Percentiles rank a stretch among this genome's conserved stretches.
These are phyloP conservation scores for Falco biarmicus DNA, from an alignment of 2,797 vertebrate genomes.

Conservation along the genomic window DNA sequence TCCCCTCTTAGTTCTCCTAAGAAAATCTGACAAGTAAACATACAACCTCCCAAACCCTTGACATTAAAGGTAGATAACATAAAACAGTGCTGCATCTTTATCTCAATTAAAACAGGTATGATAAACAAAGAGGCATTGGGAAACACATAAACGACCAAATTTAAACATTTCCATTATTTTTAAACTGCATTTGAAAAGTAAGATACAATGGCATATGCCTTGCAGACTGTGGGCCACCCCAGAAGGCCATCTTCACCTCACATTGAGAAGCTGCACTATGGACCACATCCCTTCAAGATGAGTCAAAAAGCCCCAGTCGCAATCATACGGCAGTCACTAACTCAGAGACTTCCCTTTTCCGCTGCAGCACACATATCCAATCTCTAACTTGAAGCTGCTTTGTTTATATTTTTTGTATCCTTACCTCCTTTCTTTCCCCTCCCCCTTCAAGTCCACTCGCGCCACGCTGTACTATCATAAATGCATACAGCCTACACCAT, in stretches of 20 bases:
- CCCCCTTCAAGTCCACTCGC: neutral
- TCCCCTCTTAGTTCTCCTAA: neutral
- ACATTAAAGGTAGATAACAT: slow-evolving; percentile 2
- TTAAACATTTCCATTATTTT: neutral
- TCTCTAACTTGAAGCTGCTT: neutral
- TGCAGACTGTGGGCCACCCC: neutral
- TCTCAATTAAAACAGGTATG: neutral
- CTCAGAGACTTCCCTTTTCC: neutral
- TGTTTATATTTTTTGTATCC: neutral
- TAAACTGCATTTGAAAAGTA: neutral
- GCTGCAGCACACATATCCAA: neutral
- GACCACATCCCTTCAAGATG: neutral
- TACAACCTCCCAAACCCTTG: neutral
- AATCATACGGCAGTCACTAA: neutral
- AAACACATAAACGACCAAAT: neutral
- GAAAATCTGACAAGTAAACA: neutral
- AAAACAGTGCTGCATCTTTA: neutral
- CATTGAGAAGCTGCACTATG: neutral
- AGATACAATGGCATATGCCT: neutral
- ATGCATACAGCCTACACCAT: neutral
- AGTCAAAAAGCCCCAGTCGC: neutral
- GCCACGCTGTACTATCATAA: neutral
- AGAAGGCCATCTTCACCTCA: neutral
- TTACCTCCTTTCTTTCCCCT: neutral
- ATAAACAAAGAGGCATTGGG: neutral